phyloP scores from a whole-genome alignment of 1,140 invertebrate genomes.

The Pteromalus puparum region DNA sequence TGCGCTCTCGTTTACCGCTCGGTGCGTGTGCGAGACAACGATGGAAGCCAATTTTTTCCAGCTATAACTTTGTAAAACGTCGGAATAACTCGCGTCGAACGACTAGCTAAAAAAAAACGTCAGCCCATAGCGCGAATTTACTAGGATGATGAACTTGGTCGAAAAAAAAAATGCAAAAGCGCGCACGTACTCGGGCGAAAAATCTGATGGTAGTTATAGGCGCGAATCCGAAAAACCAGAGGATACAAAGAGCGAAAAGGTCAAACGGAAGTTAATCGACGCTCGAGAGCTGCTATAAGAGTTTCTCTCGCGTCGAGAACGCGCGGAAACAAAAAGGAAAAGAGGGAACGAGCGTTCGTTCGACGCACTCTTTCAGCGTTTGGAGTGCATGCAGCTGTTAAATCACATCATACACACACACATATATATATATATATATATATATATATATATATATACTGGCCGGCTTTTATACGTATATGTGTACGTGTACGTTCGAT shows the following conservation, averaged over 20 bases:
- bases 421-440: neutral
- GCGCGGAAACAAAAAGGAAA: neutral
- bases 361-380: constrained; percentile 47
- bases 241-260: neutral
- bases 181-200: neutral
- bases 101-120: too few relatives aligned
- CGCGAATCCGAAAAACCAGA: too few relatives aligned
- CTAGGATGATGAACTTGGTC: too few relatives aligned
- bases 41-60: neutral
- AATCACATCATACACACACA: constrained; percentile 49
- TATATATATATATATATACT: too few relatives aligned
- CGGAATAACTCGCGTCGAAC: neutral
- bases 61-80: neutral
- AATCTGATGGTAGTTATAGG: neutral
- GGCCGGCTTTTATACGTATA: neutral
- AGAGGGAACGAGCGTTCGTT: constrained; percentile 1
- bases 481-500: neutral
- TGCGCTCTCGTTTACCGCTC: neutral
- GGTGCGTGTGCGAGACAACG: neutral
- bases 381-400: constrained; percentile 59
- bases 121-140: too few relatives aligned
- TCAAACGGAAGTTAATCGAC: neutral
- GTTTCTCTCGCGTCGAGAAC: neutral
- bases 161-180: neutral
- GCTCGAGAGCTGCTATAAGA: neutral